Base-by-base conservation (phyloP, 2,113 vertebrate genomes). In the Budorcas taxicolor region DNA sequence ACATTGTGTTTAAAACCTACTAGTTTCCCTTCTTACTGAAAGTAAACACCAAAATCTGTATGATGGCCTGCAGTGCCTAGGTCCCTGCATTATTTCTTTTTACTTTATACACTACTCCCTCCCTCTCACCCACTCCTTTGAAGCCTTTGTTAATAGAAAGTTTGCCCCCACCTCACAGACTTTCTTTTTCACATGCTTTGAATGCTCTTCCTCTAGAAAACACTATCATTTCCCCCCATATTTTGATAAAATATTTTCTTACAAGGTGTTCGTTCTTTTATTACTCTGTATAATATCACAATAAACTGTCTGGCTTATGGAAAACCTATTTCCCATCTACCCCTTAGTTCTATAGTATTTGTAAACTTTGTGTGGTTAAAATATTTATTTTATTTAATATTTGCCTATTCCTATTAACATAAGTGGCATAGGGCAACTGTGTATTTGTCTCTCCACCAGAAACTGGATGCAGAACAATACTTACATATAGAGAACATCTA, bases 151-250 rank as follows among this genome's bases (percentile, higher is more conserved):
- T 55, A 47, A 27, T 5, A 52, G 5, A 43, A 3, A 89, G 11
- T 2, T n/a, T 74, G 0, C 5, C 3, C 33, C 17, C 14, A 2
- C 17, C 6, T 11, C 62, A n/a, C 27, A 27, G 12, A 58, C 16
- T 52, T 33, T 47, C 23, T 52, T 62, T 85, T 53, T 8, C 2
- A n/a, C 52, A 55, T 90, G 23, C 31, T 81, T 53, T 58, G n/a
- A 82, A 53, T 52, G 31, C 31, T 21, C 45, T 82, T 52, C 17
- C 31, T 33, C 17, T 52, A 23, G 31, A 53, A 23, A 57, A 89
- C 11, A 50, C 4, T 60, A 43, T 5, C 13, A 27, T 15, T 76
- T 82, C 19, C 19, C 33, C 7, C 60, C 14, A 3, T 67, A 58
- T 6, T 93, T 40, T 60, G 19, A 87, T 81, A 53, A 92, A 78